Evolutionary conservation across 2,888 invertebrate genomes (phyloP).

Genomic region (Eupithecia abbreviata): DNA sequence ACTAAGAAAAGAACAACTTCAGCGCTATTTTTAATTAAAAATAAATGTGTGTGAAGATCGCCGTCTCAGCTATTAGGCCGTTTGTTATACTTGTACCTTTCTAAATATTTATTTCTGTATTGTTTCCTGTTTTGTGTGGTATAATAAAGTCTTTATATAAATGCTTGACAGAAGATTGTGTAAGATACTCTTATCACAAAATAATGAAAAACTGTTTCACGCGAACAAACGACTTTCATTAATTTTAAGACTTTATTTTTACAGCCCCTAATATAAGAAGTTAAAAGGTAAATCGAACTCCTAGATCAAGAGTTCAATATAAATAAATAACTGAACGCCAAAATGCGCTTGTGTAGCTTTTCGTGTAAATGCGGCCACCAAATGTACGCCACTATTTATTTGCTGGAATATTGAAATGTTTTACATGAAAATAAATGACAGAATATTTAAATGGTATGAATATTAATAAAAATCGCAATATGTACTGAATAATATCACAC

Average conservation of each 20-base stretch:
- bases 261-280: no score
- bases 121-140: no score
- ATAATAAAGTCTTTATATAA: no score
- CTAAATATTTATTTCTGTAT: no score
- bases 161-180: neutral
- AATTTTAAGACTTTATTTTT: neutral
- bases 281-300: no score
- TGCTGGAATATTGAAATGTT: slow-evolving; percentile 20
- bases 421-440: slow-evolving; percentile 18
- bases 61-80: no score
- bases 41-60: no score
- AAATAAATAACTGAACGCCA: neutral
- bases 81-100: no score
- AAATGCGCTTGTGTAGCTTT: neutral
- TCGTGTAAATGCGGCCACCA: neutral
- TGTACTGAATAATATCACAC: slow-evolving; percentile 7
- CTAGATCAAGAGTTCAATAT: no score
- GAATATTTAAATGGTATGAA: slow-evolving; percentile 31
- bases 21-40: no score
- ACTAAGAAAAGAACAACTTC: no score
- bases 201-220: neutral
- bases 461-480: slow-evolving; percentile 16
- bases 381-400: slow-evolving; percentile 12
- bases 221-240: neutral
- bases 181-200: neutral